Conservation (phyloP, 2,113 vertebrate genomes). For the Chaetorhynchus papuensis region DNA sequence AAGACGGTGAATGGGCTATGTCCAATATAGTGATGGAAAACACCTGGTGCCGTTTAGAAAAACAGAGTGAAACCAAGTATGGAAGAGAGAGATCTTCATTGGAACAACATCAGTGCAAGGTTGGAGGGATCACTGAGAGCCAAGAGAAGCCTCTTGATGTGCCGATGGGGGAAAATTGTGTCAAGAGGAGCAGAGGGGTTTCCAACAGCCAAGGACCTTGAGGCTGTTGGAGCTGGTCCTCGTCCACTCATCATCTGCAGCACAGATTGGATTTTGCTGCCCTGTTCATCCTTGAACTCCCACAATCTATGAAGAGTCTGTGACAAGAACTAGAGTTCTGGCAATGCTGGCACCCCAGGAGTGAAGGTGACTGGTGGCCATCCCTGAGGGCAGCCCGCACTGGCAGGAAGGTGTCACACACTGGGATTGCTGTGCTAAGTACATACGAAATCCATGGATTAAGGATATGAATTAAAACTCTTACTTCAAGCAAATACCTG, state of each 20-base stretch:
- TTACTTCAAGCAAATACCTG: neutral
- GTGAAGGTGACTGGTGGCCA: neutral
- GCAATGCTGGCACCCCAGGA: neutral
- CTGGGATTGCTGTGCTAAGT: neutral
- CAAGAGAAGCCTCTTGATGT: neutral
- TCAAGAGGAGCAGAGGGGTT: neutral
- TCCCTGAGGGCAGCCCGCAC: rapidly evolving
- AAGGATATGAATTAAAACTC: neutral
- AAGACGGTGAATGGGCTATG: neutral
- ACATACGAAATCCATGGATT: rapidly evolving
- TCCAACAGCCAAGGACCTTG: neutral
- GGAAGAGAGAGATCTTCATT: neutral
- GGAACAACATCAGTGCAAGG: neutral
- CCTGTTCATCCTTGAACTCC: neutral
- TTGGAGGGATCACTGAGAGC: neutral
- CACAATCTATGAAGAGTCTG: rapidly evolving
- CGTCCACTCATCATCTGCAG: neutral
- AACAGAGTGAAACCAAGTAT: neutral
- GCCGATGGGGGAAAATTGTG: rapidly evolving
- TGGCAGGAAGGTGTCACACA: neutral
- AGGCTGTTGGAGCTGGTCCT: neutral
- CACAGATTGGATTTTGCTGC: neutral
- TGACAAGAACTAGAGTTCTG: neutral
- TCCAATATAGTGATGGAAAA: neutral
- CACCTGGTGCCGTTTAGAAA: neutral